Evolutionary conservation across 2,888 invertebrate species (phyloP), one percentile per base, ranked within the genome.

Genomic region (Mycalesis mineus): DNA sequence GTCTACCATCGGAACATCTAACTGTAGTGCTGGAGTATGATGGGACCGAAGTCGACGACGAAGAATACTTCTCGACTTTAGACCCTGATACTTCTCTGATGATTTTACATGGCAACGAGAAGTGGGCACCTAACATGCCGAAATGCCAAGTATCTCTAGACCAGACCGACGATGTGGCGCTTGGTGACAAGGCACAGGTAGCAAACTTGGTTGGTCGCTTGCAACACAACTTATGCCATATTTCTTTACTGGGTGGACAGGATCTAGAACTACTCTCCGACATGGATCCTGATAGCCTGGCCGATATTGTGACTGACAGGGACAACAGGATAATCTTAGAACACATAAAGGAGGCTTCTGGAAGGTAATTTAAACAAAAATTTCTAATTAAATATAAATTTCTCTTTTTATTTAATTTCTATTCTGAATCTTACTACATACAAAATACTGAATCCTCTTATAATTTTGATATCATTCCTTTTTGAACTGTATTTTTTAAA

Each of bases 1-100:
- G 91, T 22, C 77, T 93, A 62, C 92, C 93, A 22, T 82, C 91
- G 55, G 90, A 91, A 64, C 92, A 92, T 65, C 88, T 96, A 58
- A 95, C 94, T 54, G 94, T 97, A 58, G 97, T 97, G 39, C 88
- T 98, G 67, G 98, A 98, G 79, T 94, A 93, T 49, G 98, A 98
- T 87, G 98, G 98, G 33, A 98, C 98, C 0, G 97, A 98, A 90
- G 95, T 98, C 50, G 97, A 98, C 71, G 97, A 98, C 75, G 97
- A 98, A 79, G 97, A 97, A 78, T 98, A 97, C 83, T 98, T 98
- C 81, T 95, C 94, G 48, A 97, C 97, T 2, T 88, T 98, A 64
- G 97, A 97, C 70, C 94, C 94, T 65, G 96, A 98, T 73, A 96
- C 97, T 14, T 94, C 93, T 72, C 91, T 96, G 62, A 96, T 97